These are phyloP conservation scores for Congeria kusceri DNA, from an alignment of 2,888 invertebrate genomes.

Conservation along the genomic window DNA sequence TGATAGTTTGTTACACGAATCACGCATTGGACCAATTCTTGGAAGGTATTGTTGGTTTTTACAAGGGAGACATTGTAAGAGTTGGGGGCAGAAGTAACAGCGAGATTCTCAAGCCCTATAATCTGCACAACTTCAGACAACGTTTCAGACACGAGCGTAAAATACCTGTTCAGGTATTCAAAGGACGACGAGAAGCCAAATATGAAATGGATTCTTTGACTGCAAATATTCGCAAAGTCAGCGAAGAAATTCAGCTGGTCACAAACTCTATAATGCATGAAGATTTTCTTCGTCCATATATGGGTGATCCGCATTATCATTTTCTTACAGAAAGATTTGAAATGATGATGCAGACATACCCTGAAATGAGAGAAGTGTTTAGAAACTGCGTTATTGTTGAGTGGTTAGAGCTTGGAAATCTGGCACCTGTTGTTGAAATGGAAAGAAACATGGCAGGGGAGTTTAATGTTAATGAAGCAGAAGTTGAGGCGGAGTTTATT, in stretches of 20 bases:
- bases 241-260: slow-evolving; percentile 65
- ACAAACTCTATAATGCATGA: slow-evolving; percentile 74
- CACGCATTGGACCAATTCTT: slow-evolving; percentile 85
- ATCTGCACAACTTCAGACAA: slow-evolving; percentile 57
- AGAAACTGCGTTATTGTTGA: slow-evolving; percentile 60
- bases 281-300: slow-evolving; percentile 60
- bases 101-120: slow-evolving; percentile 67
- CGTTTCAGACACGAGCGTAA: slow-evolving; percentile 46
- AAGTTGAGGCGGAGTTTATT: slow-evolving; percentile 54
- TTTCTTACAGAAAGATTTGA: slow-evolving; percentile 43
- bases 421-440: slow-evolving; percentile 51
- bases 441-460: slow-evolving; percentile 37
- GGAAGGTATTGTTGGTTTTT: slow-evolving; percentile 81
- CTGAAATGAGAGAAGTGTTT: slow-evolving; percentile 32
- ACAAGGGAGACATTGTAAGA: slow-evolving; percentile 75
- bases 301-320: slow-evolving; percentile 39
- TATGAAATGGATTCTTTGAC: slow-evolving; percentile 63
- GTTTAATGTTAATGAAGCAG: slow-evolving; percentile 4
- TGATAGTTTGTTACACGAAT: slow-evolving; percentile 85
- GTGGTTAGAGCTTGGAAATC: slow-evolving; percentile 72
- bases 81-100: slow-evolving; percentile 81
- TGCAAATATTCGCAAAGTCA: slow-evolving; percentile 63
- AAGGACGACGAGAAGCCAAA: slow-evolving; percentile 50
- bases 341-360: slow-evolving; percentile 38
- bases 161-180: slow-evolving; percentile 51